Evolutionary conservation across 2,113 vertebrate genomes (phyloP).

Genomic region (Limanda limanda): DNA sequence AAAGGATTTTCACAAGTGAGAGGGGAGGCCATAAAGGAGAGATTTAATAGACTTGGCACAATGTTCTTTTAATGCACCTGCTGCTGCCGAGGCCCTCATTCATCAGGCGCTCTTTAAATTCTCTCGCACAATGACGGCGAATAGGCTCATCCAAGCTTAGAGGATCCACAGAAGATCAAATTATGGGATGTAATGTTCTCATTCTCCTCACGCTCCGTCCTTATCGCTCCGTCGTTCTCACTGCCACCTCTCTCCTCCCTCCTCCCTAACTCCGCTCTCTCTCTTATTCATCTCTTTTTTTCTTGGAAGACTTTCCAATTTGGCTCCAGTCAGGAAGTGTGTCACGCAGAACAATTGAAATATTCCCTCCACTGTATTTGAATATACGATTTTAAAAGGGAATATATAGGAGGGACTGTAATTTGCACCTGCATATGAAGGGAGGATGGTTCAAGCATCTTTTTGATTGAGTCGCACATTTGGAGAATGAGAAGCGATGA

Average conservation of each 20-base stretch:
- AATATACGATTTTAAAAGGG: background rate
- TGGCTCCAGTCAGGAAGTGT: slow-evolving; percentile 41
- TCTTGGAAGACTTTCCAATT: slow-evolving; percentile 38
- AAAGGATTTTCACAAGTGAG: slow-evolving; percentile 26
- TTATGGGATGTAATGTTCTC: slow-evolving; percentile 58
- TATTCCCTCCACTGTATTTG: slow-evolving; percentile 19
- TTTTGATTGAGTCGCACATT: slow-evolving; percentile 11
- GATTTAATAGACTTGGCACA: slow-evolving; percentile 28
- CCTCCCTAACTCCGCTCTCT: background rate
- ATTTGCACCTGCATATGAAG: slow-evolving; percentile 9
- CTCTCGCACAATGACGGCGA: slow-evolving; percentile 55
- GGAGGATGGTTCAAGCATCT: slow-evolving; percentile 20
- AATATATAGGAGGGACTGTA: background rate
- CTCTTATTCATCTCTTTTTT: slow-evolving; percentile 24
- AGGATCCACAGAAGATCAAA: slow-evolving; percentile 55
- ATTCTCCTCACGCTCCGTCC: slow-evolving; percentile 22
- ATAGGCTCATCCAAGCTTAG: slow-evolving; percentile 55
- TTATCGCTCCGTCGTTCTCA: slow-evolving; percentile 18
- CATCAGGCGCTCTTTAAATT: slow-evolving; percentile 57
- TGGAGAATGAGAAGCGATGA: slow-evolving; percentile 30
- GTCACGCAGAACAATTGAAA: slow-evolving; percentile 46
- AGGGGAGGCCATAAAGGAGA: slow-evolving; percentile 28
- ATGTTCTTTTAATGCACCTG: slow-evolving; percentile 53
- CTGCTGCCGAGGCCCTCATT: slow-evolving; percentile 46
- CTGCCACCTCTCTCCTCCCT: slow-evolving; percentile 3